Base-by-base conservation (phyloP, 2,797 vertebrate genomes). In the Pseudochaenichthys georgianus region DNA sequence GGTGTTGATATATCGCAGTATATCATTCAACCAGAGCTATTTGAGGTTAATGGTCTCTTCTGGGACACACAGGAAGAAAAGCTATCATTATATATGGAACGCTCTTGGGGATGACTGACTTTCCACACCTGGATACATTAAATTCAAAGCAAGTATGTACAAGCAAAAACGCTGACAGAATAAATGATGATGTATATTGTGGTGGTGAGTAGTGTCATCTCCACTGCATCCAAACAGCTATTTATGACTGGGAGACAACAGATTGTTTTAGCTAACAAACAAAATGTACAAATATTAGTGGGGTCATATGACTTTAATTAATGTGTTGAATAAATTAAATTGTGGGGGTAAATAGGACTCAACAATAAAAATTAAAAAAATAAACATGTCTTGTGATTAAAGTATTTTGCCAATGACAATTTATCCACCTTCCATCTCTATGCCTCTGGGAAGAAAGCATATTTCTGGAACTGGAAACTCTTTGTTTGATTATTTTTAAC, bases 61-160 rank as follows among this genome's bases (percentile, higher is more conserved):
- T 31, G 74, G 28, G 70, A 83, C 64, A 67, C 17, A 70, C 43
- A 47, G 23, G 52, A 28, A 78, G 59, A 70, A 75, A 81, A 68
- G 59, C 41, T 81, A 64, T 88, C 62, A 84, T 90, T 88, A 85
- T 48, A 58, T 72, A 38, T 63, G 41, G 31, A 84, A 53, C 7
- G 64, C 73, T 76, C 51, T 28, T 54, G 53, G 67, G 70, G 43
- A 70, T 80, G 68, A 78, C 55, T 73, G 45, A 64, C 75, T 80
- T 78, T 68, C 54, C 51, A 77, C 75, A 86, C 52, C 69, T 78
- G 72, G 72, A 77, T 78, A 13, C 64, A 77, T 82, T 68, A 63
- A 85, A 80, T 52, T 79, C 43, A 81, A 85, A 85, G 67, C 45
- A 61, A 64, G 28, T 70, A 54, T 28, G 21, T 38, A 42, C 23